Conservation (phyloP, 1,140 invertebrate species). For the Pseudomyrmex gracilis region DNA sequence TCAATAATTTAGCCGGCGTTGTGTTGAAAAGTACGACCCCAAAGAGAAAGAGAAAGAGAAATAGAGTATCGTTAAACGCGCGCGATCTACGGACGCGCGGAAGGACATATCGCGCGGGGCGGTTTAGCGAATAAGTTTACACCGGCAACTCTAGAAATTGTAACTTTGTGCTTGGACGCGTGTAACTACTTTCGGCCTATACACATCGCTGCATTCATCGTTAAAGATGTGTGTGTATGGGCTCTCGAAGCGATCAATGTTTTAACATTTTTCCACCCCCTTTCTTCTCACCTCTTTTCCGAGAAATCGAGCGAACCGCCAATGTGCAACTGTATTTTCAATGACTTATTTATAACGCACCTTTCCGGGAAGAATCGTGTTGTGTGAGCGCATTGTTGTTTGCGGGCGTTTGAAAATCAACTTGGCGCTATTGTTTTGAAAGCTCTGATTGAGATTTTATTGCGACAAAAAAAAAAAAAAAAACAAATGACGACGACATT, state of each 20-base stretch:
- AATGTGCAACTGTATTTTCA: conserved; percentile 2
- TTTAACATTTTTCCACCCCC: conserved; percentile 12
- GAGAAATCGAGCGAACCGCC: conserved; percentile 27
- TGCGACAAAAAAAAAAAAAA: too few species aligned
- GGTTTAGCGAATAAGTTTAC: conserved; percentile 27
- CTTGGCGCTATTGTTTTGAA: neutral
- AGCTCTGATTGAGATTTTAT: too few species aligned
- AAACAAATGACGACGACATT: too few species aligned
- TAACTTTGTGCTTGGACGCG: conserved; percentile 39
- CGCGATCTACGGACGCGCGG: neutral
- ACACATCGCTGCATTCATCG: conserved; percentile 50
- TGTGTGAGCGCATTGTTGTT: neutral
- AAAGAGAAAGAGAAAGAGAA: too few species aligned
- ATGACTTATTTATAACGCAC: conserved; percentile 11
- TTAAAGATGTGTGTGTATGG: conserved; percentile 55
- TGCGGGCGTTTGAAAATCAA: neutral
- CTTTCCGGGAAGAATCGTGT: neutral
- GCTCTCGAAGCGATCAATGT: conserved; percentile 38
- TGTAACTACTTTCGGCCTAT: conserved; percentile 57
- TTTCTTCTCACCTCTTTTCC: neutral
- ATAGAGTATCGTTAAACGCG: conserved; percentile 22
- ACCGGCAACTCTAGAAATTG: conserved; percentile 30
- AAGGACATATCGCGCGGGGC: conserved; percentile 34
- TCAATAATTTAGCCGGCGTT: conserved; percentile 63
- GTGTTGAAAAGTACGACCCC: conserved; percentile 51